Evolutionary conservation across 2,888 invertebrate genomes (phyloP), one percentile per base, ranked within the genome.

Genomic region (Lordiphosa andalusiaca): DNA sequence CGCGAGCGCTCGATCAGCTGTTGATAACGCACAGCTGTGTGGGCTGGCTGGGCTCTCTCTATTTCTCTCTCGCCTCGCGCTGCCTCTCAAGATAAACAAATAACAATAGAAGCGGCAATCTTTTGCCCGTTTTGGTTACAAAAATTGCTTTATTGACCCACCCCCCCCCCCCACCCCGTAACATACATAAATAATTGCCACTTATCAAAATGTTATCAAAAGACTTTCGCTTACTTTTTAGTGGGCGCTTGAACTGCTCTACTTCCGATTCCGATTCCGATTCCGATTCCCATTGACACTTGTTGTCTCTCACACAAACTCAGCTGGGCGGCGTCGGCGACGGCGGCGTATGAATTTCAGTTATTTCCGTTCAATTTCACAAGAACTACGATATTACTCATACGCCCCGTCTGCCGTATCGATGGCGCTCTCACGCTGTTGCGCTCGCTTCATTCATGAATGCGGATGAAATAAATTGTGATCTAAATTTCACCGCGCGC

Each of bases 321-420:
- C 30, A 30, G 9, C 25, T 21, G 25, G 25, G 1, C 25, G 25
- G 25, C n/a, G n/a, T n/a, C n/a, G n/a, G n/a, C 16, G 16, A 16
- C 25, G 25, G 35, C 19, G 16, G 36, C 36, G 13, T 30, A 62
- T 67, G 65, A 76, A 76, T 84, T 82, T 84, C 50, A 72, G 86
- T 75, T 83, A 87, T 87, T 87, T 86, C 86, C 86, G 78, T 76
- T 84, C 70, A 82, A 86, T 86, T 88, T 86, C 87, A 72, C 74
- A 72, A 87, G 88, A 86, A 73, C 67, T 74, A 37, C 59, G 59
- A 85, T 71, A 85, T 86, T 86, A 86, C 86, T 86, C 86, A 86
- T 86, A 86, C 86, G 86, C 60, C 6, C 10, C 30, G 61, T 52
- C 48, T 44, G 58, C 61, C 55, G 63, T 71, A 75, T 67, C 75